A percentile compares a stretch with the other conserved stretches of the same genome.
These are phyloP conservation scores for Microctonus brassicae DNA, from an alignment of 2,888 invertebrate species.

Conservation along the genomic window DNA sequence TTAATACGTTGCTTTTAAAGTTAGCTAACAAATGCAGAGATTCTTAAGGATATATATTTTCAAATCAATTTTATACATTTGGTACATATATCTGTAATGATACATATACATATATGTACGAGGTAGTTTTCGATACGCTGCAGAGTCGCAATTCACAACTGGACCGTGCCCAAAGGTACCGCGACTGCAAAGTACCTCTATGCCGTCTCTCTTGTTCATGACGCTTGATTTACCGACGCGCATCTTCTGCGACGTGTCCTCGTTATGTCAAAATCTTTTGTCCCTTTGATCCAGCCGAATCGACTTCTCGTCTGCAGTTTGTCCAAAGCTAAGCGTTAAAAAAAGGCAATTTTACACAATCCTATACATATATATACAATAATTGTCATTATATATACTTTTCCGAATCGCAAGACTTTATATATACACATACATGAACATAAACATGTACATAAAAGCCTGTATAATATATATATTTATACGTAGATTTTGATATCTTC, in stretches of 20 bases:
- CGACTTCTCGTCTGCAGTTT: not conserved
- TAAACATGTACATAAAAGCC: too few species aligned
- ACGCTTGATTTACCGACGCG: slow-evolving; percentile 49
- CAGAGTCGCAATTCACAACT: too few species aligned
- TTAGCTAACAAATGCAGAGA: too few species aligned
- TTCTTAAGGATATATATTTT: too few species aligned
- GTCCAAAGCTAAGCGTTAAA: not conserved
- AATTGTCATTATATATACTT: not conserved
- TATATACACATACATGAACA: too few species aligned
- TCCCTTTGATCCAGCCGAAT: slow-evolving; percentile 47
- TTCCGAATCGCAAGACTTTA: not conserved
- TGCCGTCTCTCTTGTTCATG: slow-evolving; percentile 12
- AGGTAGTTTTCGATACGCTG: slow-evolving; percentile 17
- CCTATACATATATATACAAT: not conserved
- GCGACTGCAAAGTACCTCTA: not conserved
- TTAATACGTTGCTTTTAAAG: too few species aligned
- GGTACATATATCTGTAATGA: too few species aligned
- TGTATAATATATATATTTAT: too few species aligned
- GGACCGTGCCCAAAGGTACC: slow-evolving; percentile 35
- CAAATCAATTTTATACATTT: too few species aligned
- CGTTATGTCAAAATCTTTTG: slow-evolving; percentile 55
- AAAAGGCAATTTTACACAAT: slow-evolving; percentile 14
- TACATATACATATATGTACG: not conserved
- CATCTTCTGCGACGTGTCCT: slow-evolving; percentile 50
- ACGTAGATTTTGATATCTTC: too few species aligned